These are phyloP conservation scores for Zaprionus taronus DNA, from an alignment of 1,140 invertebrate species.

Conservation along the genomic window DNA sequence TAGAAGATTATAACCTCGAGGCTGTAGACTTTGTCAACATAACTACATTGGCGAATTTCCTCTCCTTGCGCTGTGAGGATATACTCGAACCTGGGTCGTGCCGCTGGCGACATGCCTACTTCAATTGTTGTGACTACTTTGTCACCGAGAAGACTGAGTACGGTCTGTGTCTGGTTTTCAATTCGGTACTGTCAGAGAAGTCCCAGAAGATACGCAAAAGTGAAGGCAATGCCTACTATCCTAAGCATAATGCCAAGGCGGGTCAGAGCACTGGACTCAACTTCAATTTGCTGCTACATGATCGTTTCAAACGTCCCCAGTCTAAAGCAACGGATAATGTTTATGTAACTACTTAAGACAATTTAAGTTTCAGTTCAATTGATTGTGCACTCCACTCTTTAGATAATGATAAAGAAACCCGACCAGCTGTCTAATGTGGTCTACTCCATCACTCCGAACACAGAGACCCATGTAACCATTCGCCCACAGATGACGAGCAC, in stretches of 20 bases:
- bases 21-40: conserved; percentile 58
- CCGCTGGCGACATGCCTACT: conserved; percentile 52
- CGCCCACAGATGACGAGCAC: conserved; percentile 69
- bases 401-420: conserved; percentile 75
- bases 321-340: conserved; percentile 62
- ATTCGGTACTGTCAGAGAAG: conserved; percentile 54
- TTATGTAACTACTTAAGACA: conserved; percentile 33
- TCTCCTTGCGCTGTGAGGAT: conserved; percentile 55
- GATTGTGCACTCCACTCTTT: neutral
- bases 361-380: neutral
- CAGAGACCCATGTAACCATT: conserved; percentile 68
- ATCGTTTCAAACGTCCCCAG: conserved; percentile 55
- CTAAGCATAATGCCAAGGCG: conserved; percentile 67
- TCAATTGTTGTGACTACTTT: conserved; percentile 73
- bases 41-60: conserved; percentile 36
- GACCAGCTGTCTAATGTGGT: conserved; percentile 60
- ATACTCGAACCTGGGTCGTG: conserved; percentile 53
- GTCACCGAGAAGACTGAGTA: conserved; percentile 67
- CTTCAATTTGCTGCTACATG: conserved; percentile 52
- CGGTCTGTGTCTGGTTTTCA: conserved; percentile 68
- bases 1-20: conserved; percentile 71
- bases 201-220: conserved; percentile 36
- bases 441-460: conserved; percentile 69
- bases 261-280: conserved; percentile 65
- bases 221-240: conserved; percentile 58